Evolutionary conservation across 2,113 vertebrate species (phyloP), one percentile per base, ranked within the genome.

Genomic region (Hucho hucho): DNA sequence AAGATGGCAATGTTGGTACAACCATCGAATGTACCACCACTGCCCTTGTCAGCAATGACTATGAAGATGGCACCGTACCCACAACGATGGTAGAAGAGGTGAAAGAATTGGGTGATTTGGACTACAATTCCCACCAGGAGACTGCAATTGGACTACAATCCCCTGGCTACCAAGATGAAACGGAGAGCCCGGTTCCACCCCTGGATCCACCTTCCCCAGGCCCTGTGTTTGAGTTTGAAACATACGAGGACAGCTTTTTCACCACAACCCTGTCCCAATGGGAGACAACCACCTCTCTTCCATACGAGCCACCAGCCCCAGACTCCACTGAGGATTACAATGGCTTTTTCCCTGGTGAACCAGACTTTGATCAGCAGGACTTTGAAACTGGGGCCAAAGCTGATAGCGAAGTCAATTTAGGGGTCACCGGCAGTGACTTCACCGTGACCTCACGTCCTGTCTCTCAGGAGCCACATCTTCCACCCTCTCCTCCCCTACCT

Each of bases 401-500:
- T 72, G 64, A 82, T 11, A 69, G 18, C 20, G 53, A 81, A 14
- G 70, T 9, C 29, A 61, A 76, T 74, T 68, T 66, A 7, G 32
- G 43, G 72, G 56, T 79, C 47, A 29, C 66, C 28, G 29, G 49
- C 59, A 32, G 24, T 75, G 78, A 87, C 69, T 79, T 85, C 70
- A 78, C 61, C 11, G 43, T 69, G 20, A 84, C 79, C 69, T 80
- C 69, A 25, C 64, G 70, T 61, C 76, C 78, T 83, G 29, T 67
- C 61, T 74, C 83, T 69, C 76, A 85, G 64, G 69, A 75, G 11
- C 75, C 29, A 73, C 69, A 47, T 43, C 20, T 29, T 59, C 46
- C 61, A 58, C 47, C 72, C 46, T 56, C 70, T 32, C 49, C 0
- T 56, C 53, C 70, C 43, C 49, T 65, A 25, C 32, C 0, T 79